phyloP scores from a whole-genome alignment of 2,113 vertebrate genomes.

The Apteryx mantelli region DNA sequence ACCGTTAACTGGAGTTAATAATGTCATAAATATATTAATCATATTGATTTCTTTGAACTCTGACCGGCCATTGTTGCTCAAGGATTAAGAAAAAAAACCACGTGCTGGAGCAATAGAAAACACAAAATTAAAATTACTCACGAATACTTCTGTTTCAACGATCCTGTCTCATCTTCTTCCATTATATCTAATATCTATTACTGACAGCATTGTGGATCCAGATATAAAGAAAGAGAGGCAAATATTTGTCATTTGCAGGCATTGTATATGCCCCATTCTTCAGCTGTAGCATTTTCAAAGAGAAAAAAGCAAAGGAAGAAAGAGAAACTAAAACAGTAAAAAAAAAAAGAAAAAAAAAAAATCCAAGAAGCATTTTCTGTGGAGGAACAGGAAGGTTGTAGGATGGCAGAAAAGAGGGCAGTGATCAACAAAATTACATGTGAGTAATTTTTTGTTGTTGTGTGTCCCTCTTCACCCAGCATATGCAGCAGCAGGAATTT shows the following conservation, averaged over 20 bases:
- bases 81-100: not conserved
- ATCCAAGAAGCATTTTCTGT: not conserved
- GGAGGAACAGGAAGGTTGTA: not conserved
- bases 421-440: not conserved
- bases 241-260: slow-evolving; percentile 54
- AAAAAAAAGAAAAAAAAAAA: not conserved
- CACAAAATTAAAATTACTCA: slow-evolving; percentile 57
- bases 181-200: slow-evolving; percentile 71
- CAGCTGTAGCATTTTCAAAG: slow-evolving; percentile 23
- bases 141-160: slow-evolving; percentile 64
- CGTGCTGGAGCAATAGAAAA: slow-evolving; percentile 9
- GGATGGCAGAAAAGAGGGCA: slow-evolving; percentile 8
- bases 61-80: not conserved
- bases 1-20: not conserved
- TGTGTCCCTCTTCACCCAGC: not conserved
- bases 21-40: not conserved
- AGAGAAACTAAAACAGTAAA: slow-evolving; percentile 23
- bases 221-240: slow-evolving; percentile 58
- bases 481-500: not conserved
- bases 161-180: slow-evolving; percentile 70
- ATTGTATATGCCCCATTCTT: slow-evolving; percentile 37
- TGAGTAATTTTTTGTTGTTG: not conserved
- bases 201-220: slow-evolving; percentile 71
- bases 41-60: not conserved
- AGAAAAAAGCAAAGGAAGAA: slow-evolving; percentile 36